These are phyloP conservation scores for Psittacara wagleri DNA, from an alignment of 2,113 vertebrate species.

Conservation along the genomic window DNA sequence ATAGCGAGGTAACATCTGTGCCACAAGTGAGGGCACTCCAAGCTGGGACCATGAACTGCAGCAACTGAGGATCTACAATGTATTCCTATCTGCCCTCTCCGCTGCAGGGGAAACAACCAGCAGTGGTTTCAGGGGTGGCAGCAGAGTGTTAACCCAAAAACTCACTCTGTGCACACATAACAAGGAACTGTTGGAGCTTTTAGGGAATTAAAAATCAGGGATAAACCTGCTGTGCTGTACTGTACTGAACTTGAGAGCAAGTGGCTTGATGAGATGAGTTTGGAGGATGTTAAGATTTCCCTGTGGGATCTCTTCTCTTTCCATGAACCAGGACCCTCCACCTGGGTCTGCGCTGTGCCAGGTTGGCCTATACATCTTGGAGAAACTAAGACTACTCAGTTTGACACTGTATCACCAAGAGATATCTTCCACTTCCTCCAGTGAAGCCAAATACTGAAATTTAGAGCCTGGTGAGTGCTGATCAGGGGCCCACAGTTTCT, in stretches of 20 bases:
- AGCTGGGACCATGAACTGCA: not conserved
- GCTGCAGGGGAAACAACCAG: not conserved
- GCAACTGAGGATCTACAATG: not conserved
- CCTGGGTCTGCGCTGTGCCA: not conserved
- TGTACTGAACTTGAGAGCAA: not conserved
- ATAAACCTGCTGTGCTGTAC: not conserved
- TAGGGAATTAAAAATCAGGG: not conserved
- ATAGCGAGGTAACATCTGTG: accelerated
- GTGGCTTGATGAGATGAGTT: not conserved
- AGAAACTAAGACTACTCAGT: not conserved
- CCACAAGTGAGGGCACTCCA: not conserved
- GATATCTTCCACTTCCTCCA: not conserved
- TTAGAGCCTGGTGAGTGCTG: not conserved
- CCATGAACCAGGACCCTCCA: not conserved
- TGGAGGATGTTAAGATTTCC: not conserved
- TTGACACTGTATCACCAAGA: not conserved
- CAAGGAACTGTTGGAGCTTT: not conserved
- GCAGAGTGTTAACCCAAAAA: not conserved
- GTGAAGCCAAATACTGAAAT: not conserved
- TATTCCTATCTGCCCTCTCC: not conserved
- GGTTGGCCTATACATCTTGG: not conserved
- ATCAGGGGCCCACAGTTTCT: not conserved
- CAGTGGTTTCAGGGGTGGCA: not conserved
- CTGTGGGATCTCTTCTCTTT: not conserved
- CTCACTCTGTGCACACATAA: not conserved